A percentile compares a stretch with the other conserved stretches of the same genome.
Evolutionary conservation across 2,113 vertebrate genomes (phyloP).

Genomic region (Eolophus roseicapilla): DNA sequence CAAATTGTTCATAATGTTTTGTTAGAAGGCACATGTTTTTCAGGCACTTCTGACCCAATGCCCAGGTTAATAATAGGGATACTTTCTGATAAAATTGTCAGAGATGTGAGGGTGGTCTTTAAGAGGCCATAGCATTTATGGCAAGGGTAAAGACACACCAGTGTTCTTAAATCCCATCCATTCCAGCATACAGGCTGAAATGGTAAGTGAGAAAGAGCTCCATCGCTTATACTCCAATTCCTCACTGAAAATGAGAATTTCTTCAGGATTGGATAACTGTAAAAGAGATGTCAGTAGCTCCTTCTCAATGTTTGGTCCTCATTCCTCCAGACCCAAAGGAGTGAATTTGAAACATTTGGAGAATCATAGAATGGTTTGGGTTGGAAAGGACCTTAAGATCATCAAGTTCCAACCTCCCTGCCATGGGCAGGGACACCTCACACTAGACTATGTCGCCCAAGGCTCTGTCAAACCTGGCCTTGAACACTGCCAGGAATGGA

Average conservation of each 20-base stretch:
- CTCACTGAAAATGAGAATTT: not conserved
- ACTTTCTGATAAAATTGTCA: not conserved
- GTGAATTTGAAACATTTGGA: not conserved
- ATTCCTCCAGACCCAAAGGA: not conserved
- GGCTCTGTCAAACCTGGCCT: not conserved
- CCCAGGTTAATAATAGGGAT: not conserved
- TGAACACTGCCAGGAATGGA: not conserved
- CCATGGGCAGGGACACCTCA: not conserved
- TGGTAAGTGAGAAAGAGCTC: fast-evolving
- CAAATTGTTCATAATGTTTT: not conserved
- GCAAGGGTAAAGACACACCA: not conserved
- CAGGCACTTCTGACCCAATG: not conserved
- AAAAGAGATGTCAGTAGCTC: not conserved
- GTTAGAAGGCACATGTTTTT: not conserved
- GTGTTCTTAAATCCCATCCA: not conserved
- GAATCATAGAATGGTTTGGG: not conserved
- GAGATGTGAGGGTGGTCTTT: not conserved
- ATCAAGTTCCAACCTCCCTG: not conserved
- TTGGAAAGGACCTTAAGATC: not conserved
- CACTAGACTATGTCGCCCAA: not conserved
- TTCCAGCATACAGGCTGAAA: not conserved
- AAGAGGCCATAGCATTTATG: not conserved
- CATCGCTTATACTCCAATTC: not conserved
- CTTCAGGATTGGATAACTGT: not conserved
- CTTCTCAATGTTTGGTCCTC: not conserved